Evolutionary conservation across 2,888 invertebrate genomes (phyloP).

Genomic region (Drosophila mettleri): DNA sequence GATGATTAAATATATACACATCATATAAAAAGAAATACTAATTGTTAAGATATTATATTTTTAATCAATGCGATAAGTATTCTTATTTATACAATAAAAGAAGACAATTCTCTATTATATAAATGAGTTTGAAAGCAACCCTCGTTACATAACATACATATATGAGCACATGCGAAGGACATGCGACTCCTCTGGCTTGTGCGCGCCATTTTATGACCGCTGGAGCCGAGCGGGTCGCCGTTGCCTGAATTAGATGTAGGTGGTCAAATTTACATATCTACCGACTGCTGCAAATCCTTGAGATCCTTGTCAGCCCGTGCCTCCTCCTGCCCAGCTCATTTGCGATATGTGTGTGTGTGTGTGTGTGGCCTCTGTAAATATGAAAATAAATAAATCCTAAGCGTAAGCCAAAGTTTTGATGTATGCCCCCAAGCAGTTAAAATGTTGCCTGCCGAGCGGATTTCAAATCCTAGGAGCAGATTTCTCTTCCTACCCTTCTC

Average conservation of each 20-base stretch:
- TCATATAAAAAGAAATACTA: not conserved
- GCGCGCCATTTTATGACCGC: conserved; percentile 59
- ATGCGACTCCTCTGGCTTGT: conserved; percentile 41
- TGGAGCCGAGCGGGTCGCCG: conserved; percentile 49
- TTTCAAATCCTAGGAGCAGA: conserved; percentile 71
- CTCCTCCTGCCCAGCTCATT: conserved; percentile 48
- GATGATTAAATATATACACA: too few species aligned
- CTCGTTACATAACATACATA: conserved; percentile 33
- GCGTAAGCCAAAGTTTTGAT: conserved; percentile 81
- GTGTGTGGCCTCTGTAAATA: conserved; percentile 72
- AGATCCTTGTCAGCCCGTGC: conserved; percentile 72
- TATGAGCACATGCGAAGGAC: conserved; percentile 48
- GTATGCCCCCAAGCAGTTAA: conserved; percentile 81
- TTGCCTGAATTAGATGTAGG: conserved; percentile 71
- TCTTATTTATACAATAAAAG: too few species aligned
- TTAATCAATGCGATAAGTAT: too few species aligned
- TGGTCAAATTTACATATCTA: conserved; percentile 45
- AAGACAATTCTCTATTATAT: not conserved
- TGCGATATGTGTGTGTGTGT: conserved; percentile 36
- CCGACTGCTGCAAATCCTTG: conserved; percentile 77
- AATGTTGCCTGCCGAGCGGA: conserved; percentile 65
- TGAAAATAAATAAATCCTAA: conserved; percentile 82
- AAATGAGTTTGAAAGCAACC: conserved; percentile 17
- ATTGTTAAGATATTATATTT: not conserved
- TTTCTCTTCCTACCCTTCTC: not conserved